These are phyloP conservation scores for Archips xylosteana DNA, from an alignment of 2,888 invertebrate genomes.

Conservation along the genomic window DNA sequence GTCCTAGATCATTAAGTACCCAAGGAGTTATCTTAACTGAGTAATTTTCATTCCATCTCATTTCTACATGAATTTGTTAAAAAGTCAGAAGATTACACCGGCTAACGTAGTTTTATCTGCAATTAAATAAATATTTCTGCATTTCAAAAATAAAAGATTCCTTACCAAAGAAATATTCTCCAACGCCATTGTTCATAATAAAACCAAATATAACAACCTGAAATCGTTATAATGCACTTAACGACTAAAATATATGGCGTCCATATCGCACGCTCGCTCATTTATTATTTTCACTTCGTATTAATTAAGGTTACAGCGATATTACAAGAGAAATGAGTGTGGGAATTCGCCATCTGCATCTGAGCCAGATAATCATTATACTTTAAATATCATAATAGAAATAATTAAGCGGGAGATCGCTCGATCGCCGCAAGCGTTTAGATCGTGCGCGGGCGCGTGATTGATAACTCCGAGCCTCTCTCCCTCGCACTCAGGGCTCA, in stretches of 20 bases:
- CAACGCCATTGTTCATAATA: conserved; percentile 39
- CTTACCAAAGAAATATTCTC: conserved; percentile 27
- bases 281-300: conserved; percentile 51
- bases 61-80: too few species aligned
- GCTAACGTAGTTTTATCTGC: background rate
- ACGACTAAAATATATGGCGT: conserved; percentile 50
- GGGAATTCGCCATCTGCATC: conserved; percentile 73
- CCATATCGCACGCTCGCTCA: conserved; percentile 51
- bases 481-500: conserved; percentile 52
- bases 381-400: conserved; percentile 84
- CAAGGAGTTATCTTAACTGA: too few species aligned
- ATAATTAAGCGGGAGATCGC: conserved; percentile 80
- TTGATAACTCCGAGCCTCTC: conserved; percentile 75
- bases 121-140: background rate
- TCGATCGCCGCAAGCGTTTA: conserved; percentile 74
- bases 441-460: conserved; percentile 81
- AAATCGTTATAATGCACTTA: conserved; percentile 49
- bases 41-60: too few species aligned
- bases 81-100: background rate
- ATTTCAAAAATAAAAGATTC: conserved; percentile 23
- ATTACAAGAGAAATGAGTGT: conserved; percentile 58
- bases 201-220: conserved; percentile 45
- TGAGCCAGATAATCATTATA: conserved; percentile 75
- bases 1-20: too few species aligned
- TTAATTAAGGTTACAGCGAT: conserved; percentile 62